A percentile compares a stretch with the other conserved stretches of the same genome.
phyloP scores from a whole-genome alignment of 1,140 invertebrate species.

The Dinothrombium tinctorium region DNA sequence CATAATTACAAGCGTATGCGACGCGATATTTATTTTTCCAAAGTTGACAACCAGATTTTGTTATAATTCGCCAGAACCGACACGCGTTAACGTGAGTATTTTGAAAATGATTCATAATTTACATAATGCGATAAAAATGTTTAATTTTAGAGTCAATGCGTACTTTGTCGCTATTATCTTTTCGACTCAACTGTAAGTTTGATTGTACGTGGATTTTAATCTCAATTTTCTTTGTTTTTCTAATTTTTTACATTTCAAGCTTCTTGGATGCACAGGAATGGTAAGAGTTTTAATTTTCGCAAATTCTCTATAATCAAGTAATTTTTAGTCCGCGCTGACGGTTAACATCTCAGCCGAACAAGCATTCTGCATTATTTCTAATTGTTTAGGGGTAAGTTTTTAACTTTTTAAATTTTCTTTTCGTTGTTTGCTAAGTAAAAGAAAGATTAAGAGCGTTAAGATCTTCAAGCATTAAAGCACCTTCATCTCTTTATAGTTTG shows the following conservation, averaged over 20 bases:
- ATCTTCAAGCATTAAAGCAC: no score
- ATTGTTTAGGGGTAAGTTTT: slow-evolving; percentile 3
- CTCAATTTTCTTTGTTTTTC: background rate
- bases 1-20: background rate
- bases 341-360: slow-evolving; percentile 1
- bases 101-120: background rate
- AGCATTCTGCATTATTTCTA: slow-evolving; percentile 1
- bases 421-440: no score
- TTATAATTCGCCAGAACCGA: slow-evolving; percentile 2
- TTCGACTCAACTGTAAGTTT: slow-evolving; percentile 3
- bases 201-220: background rate
- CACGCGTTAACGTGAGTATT: background rate
- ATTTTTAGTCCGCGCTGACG: background rate
- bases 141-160: slow-evolving; percentile 1
- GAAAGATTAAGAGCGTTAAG: no score
- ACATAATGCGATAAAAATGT: background rate
- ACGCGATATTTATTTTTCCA: background rate
- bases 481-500: no score
- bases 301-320: background rate
- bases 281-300: background rate
- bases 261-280: background rate
- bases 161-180: background rate
- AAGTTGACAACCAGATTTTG: background rate
- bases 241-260: no score
- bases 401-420: background rate